Percentiles rank a stretch among this genome's conserved stretches.
Evolutionary conservation across 2,888 invertebrate genomes (phyloP).

Genomic region (Euphydryas editha): DNA sequence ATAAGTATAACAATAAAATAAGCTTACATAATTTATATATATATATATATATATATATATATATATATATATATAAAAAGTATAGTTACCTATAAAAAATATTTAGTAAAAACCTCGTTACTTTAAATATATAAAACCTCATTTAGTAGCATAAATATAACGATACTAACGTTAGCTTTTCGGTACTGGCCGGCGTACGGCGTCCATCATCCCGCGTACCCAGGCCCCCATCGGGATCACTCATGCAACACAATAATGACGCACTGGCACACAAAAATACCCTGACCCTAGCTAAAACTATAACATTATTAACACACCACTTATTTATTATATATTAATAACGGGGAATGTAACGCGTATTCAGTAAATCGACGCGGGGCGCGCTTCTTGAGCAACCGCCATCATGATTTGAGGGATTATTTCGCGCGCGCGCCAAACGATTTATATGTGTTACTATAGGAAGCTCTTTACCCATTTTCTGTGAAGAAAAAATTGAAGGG

Average conservation of each 20-base stretch:
- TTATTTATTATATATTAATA: constrained; percentile 46
- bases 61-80: no score
- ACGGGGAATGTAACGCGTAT: constrained; percentile 38
- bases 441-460: constrained; percentile 43
- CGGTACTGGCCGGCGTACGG: constrained; percentile 78
- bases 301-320: constrained; percentile 66
- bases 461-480: constrained; percentile 35
- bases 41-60: not conserved
- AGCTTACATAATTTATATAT: not conserved
- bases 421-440: constrained; percentile 80
- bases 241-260: constrained; percentile 74
- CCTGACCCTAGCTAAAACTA: constrained; percentile 61
- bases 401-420: constrained; percentile 70
- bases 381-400: constrained; percentile 72
- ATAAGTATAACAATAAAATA: not conserved
- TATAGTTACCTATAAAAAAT: not conserved
- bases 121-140: not conserved
- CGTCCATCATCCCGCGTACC: constrained; percentile 71
- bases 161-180: constrained; percentile 77
- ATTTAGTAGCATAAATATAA: not conserved
- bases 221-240: constrained; percentile 71
- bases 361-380: constrained; percentile 63
- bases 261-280: constrained; percentile 65
- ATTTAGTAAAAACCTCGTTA: not conserved
- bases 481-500: not conserved